Evolutionary conservation across 2,797 vertebrate species (phyloP).

Genomic region (Myotis vivesi): DNA sequence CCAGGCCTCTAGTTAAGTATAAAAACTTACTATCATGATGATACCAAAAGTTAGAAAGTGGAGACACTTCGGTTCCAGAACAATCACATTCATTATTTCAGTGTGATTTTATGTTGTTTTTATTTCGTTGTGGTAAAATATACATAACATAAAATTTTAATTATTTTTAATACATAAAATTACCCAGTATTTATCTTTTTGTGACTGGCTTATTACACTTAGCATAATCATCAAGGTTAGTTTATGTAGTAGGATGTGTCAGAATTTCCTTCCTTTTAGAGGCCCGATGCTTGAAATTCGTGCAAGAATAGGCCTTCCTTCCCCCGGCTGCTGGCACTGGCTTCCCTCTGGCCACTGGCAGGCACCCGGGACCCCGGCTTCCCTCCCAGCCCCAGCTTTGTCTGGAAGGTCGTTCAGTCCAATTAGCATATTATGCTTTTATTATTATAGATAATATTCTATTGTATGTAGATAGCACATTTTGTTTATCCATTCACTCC

Average conservation of each 20-base stretch:
- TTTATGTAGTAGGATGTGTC: neutral
- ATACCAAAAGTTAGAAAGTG: neutral
- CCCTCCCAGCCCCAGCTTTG: too few relatives aligned
- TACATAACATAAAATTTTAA: neutral
- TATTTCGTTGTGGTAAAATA: constrained; percentile 7
- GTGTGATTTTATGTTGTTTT: neutral
- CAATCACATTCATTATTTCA: neutral
- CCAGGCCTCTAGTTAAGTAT: neutral
- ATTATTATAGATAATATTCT: neutral
- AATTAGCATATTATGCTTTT: too few relatives aligned
- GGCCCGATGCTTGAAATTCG: too few relatives aligned
- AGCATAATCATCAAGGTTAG: neutral
- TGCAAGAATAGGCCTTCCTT: too few relatives aligned
- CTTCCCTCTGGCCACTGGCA: too few relatives aligned
- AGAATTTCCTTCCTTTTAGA: neutral
- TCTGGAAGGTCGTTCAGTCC: too few relatives aligned
- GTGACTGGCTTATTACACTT: constrained; percentile 31
- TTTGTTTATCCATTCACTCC: neutral
- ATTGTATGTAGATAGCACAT: neutral
- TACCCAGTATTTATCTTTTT: constrained; percentile 7
- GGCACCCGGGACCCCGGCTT: too few relatives aligned
- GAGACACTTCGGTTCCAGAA: neutral
- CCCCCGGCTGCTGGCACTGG: too few relatives aligned
- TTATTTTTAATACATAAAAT: constrained; percentile 19
- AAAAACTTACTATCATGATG: neutral